Evolutionary conservation across 2,113 vertebrate species (phyloP).

Genomic region (Myotis brandtii): DNA sequence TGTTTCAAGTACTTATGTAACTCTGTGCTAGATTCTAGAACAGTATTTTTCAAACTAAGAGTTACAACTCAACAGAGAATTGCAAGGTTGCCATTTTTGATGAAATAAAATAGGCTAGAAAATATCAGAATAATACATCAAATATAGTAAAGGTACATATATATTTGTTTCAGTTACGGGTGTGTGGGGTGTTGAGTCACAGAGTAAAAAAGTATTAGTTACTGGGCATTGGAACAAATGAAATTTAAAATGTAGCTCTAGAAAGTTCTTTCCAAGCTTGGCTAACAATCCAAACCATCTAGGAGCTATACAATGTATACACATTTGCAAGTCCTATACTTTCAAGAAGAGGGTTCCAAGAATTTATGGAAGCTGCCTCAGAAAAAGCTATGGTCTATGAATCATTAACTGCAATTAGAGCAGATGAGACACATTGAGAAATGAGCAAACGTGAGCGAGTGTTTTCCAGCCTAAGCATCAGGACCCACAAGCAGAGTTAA

Average conservation of each 20-base stretch:
- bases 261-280: conserved; percentile 24
- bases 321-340: neutral
- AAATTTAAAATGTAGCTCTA: neutral
- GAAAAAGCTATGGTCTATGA: neutral
- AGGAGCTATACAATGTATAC: neutral
- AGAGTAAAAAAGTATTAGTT: neutral
- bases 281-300: neutral
- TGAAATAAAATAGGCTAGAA: conserved; percentile 15
- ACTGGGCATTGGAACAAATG: neutral
- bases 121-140: neutral
- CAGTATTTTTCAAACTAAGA: conserved; percentile 13
- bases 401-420: neutral
- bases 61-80: neutral
- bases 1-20: conserved; percentile 30
- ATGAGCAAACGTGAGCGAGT: neutral
- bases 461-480: neutral
- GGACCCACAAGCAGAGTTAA: neutral
- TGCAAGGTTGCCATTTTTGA: neutral
- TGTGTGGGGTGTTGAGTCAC: neutral
- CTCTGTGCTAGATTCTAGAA: neutral
- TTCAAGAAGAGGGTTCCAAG: neutral
- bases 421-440: neutral
- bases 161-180: conserved; percentile 21
- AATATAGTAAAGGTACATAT: neutral
- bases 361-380: neutral